Evolutionary conservation across 2,888 invertebrate species (phyloP), one percentile per base, ranked within the genome.

Genomic region (Perdita meconis): DNA sequence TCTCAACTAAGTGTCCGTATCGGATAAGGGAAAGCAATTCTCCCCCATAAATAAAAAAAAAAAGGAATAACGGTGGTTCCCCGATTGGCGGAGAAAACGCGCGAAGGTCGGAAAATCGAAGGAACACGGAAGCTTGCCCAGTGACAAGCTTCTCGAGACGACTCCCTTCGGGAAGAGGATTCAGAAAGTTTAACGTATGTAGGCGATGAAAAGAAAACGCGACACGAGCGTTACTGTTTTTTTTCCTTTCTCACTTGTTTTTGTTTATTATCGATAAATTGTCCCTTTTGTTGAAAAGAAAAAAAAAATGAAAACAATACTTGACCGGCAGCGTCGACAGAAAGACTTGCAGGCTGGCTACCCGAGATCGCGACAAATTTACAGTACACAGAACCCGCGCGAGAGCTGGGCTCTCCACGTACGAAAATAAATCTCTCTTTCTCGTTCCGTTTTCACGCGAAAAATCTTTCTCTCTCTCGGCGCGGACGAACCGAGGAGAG

Each of bases 1-100:
- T 82, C 82, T 83, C 84, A 83, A 88, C 82, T 83, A 86, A 88
- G 86, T 78, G 82, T 68, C 55, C 65, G 60, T 73, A 69, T 51
- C 42, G 40, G 47, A 67, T 47, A 57, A 72, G 61, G 44, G 36
- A 34, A 67, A 57, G 22, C 13, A 50, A 13, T 22, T 26, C 13
- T 22, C 10, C 1, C 47, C 10, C 38, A 6, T 6, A 40, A 26
- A 50, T 30, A 55, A 67, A 59, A 36, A 19, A 19, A 64, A 26
- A 67, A 53, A 42, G 13, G 34, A 68, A 50, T 36, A 44, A 36
- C 55, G 60, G 67, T 71, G 63, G 10, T 34, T 50, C 36, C n/a
- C n/a, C 42, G 13, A 34, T 53, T 26, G n/a, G n/a, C n/a, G n/a
- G n/a, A n/a, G n/a, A n/a, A n/a, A 26, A 34, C 16, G 30, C 53